These are phyloP conservation scores for Proales similis DNA, from an alignment of 1,140 invertebrate species.

Conservation along the genomic window DNA sequence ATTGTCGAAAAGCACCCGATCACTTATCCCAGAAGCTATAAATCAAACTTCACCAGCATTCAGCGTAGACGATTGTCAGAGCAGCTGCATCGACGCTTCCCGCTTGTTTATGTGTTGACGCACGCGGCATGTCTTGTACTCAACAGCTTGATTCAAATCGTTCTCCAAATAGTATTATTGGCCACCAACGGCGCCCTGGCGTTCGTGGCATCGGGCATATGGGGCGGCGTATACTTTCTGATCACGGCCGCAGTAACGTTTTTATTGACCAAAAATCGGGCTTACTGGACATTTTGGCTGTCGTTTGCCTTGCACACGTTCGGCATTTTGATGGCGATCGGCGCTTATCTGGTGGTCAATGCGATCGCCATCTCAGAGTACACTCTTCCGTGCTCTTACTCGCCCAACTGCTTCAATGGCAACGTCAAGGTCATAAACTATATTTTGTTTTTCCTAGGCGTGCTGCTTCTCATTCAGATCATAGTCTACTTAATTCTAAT, in stretches of 20 bases:
- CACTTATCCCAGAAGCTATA: not conserved
- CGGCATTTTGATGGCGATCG: constrained; percentile 2
- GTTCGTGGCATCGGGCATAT: not conserved
- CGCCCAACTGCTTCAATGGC: not conserved
- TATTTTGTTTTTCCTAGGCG: constrained; percentile 2
- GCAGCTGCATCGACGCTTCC: constrained; percentile 1
- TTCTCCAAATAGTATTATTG: not conserved
- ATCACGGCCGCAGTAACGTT: not conserved
- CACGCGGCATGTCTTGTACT: not conserved
- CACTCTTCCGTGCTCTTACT: not conserved
- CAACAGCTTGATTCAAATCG: not conserved
- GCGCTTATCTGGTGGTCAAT: constrained; percentile 1
- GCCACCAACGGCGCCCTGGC: not conserved
- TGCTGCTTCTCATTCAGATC: not conserved
- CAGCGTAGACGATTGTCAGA: not conserved
- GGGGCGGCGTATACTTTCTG: not conserved
- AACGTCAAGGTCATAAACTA: not conserved
- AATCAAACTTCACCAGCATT: not conserved
- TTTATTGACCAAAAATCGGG: not conserved
- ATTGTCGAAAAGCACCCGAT: not conserved
- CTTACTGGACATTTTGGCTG: not conserved
- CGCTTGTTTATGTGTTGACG: not conserved
- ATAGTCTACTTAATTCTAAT: not conserved
- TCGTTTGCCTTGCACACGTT: not conserved
- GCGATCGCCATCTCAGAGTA: not conserved